Evolutionary conservation across 1,140 invertebrate genomes (phyloP).

Genomic region (Palaemon carinicauda): DNA sequence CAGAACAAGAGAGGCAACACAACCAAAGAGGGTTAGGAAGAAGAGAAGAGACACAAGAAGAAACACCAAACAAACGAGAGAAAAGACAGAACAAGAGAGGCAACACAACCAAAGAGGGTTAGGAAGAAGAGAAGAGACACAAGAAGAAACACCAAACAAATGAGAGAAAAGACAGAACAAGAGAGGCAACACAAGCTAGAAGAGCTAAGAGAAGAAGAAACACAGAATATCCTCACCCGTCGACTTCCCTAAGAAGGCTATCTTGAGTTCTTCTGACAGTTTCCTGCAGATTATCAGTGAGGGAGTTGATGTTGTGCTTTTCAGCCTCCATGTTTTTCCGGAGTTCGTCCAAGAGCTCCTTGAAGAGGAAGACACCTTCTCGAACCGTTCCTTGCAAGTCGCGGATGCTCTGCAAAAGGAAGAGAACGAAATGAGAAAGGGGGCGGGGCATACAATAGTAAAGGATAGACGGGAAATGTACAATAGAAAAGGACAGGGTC

Average conservation of each 20-base stretch:
- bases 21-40: too few relatives aligned
- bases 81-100: background rate
- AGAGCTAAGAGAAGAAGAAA: background rate
- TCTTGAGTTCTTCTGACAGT: slow-evolving; percentile 74
- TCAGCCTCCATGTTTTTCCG: slow-evolving; percentile 74
- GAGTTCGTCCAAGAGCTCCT: slow-evolving; percentile 74
- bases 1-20: too few relatives aligned
- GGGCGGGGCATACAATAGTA: background rate
- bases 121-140: background rate
- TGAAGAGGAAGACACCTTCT: slow-evolving; percentile 73
- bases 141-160: background rate
- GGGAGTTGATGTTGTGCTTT: slow-evolving; percentile 73
- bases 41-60: too few relatives aligned
- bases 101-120: too few relatives aligned
- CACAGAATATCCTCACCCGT: slow-evolving; percentile 65
- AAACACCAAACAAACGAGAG: background rate
- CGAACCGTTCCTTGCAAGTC: slow-evolving; percentile 73
- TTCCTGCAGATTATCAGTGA: slow-evolving; percentile 75
- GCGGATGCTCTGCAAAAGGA: slow-evolving; percentile 67
- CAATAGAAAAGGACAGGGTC: too few relatives aligned
- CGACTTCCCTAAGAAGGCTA: slow-evolving; percentile 72
- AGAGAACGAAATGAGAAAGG: too few relatives aligned
- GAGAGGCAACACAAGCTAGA: too few relatives aligned
- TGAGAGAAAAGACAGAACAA: background rate
- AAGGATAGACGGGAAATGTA: too few relatives aligned